Evolutionary conservation across 2,113 vertebrate genomes (phyloP).

Genomic region (Ctenomys sociabilis): DNA sequence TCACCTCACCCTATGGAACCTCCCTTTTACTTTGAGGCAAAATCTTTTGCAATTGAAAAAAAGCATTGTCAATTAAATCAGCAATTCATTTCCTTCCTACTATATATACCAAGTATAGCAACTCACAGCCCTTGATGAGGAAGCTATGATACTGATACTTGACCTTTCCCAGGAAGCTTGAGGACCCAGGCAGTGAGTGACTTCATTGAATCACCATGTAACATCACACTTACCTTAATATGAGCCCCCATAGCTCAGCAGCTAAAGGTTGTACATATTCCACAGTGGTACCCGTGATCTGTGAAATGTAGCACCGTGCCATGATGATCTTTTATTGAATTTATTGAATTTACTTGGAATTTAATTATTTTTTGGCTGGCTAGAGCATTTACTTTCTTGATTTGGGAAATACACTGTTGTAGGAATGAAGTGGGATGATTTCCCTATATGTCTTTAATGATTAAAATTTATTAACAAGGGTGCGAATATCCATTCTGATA

Average conservation of each 20-base stretch:
- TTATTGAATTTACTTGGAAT: not conserved
- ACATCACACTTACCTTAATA: not conserved
- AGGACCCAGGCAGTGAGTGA: not conserved
- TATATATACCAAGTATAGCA: not conserved
- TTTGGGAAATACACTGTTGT: slow-evolving; percentile 38
- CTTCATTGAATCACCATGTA: not conserved
- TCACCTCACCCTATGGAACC: no score
- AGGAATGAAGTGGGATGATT: slow-evolving; percentile 1
- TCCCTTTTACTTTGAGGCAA: not conserved
- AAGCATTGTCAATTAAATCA: not conserved
- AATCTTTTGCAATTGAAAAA: slow-evolving; percentile 47
- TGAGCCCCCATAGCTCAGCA: not conserved
- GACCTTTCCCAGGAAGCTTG: not conserved
- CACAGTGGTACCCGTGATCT: not conserved
- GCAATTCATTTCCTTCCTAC: slow-evolving; percentile 8
- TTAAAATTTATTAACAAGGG: slow-evolving; percentile 27
- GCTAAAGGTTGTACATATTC: not conserved
- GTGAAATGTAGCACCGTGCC: slow-evolving; percentile 29
- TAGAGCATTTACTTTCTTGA: slow-evolving; percentile 46
- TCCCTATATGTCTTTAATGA: slow-evolving; percentile 3
- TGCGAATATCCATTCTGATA: not conserved
- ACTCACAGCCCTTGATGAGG: not conserved
- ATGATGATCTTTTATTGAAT: slow-evolving; percentile 22
- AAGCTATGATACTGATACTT: slow-evolving; percentile 16
- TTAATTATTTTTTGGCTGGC: slow-evolving; percentile 1